Percentiles rank a stretch among this genome's conserved stretches.
Evolutionary conservation across 2,888 invertebrate species (phyloP).

Genomic region (Dynastes hyllus): DNA sequence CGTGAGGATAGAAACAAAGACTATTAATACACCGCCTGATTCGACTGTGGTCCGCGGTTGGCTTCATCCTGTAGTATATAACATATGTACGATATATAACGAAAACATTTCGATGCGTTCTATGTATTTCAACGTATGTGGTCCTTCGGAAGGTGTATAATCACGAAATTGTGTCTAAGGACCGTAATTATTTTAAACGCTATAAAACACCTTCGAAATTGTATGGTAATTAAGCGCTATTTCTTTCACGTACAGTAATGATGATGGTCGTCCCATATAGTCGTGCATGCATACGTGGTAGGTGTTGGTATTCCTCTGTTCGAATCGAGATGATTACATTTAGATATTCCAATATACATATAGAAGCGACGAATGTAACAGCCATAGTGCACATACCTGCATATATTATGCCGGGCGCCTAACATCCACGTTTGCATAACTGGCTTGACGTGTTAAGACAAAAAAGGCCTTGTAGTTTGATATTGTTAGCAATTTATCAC

Average conservation of each 20-base stretch:
- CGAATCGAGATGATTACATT: conserved; percentile 39
- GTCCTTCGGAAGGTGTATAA: conserved; percentile 53
- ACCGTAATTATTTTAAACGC: conserved; percentile 61
- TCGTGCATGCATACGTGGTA: conserved; percentile 11
- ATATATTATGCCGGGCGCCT: background rate
- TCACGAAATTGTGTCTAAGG: conserved; percentile 51
- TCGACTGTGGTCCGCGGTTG: conserved; percentile 20
- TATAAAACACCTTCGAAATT: conserved; percentile 58
- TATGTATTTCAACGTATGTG: conserved; percentile 55
- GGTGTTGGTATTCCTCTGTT: conserved; percentile 13
- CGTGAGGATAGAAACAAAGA: conserved; percentile 43
- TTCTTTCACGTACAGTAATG: conserved; percentile 51
- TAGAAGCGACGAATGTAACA: background rate
- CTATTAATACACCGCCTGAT: conserved; percentile 37
- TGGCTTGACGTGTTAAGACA: no score
- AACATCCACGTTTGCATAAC: no score
- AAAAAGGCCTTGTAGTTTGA: background rate
- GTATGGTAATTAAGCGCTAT: conserved; percentile 58
- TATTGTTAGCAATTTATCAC: no score
- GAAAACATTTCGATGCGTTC: conserved; percentile 46
- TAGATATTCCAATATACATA: conserved; percentile 27
- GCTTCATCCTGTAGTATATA: background rate
- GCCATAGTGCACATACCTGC: background rate
- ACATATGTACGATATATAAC: conserved; percentile 1
- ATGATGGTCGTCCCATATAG: conserved; percentile 1